Evolutionary conservation across 2,888 invertebrate species (phyloP).

Genomic region (Sphaerolaimus hirsutus): DNA sequence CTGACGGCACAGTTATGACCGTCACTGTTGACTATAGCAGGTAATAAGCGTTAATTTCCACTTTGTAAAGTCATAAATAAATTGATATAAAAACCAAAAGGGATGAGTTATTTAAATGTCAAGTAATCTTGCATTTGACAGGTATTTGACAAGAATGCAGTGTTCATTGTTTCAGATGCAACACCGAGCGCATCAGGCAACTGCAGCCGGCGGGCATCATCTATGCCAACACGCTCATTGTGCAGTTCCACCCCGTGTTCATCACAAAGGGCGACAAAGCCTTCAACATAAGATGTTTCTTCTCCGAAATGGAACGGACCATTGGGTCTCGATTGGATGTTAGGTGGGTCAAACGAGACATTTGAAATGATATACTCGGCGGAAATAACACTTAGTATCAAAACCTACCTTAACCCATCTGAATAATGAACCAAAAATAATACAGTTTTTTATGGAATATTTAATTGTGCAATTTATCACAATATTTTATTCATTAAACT

Average conservation of each 20-base stretch:
- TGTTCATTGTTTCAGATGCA: conserved; percentile 3
- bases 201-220: conserved; percentile 4
- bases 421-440: too few species aligned
- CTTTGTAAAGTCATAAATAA: conserved; percentile 3
- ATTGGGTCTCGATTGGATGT: conserved; percentile 4
- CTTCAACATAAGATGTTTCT: conserved; percentile 7
- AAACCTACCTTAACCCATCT: too few species aligned
- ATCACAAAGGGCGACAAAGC: conserved; percentile 6
- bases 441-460: too few species aligned
- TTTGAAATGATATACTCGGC: too few species aligned
- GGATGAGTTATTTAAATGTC: too few species aligned
- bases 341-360: conserved; percentile 1
- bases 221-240: conserved; percentile 5
- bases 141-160: background rate
- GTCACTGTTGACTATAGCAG: conserved; percentile 4
- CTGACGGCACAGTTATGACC: background rate
- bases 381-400: too few species aligned
- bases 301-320: conserved; percentile 4
- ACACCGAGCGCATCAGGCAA: conserved; percentile 1
- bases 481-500: too few species aligned
- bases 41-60: too few species aligned
- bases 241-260: conserved; percentile 6
- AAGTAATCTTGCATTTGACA: too few species aligned
- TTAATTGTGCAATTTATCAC: too few species aligned
- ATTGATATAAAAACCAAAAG: conserved; percentile 3